phyloP scores from a whole-genome alignment of 2,113 vertebrate species.

The Zootoca vivipara region DNA sequence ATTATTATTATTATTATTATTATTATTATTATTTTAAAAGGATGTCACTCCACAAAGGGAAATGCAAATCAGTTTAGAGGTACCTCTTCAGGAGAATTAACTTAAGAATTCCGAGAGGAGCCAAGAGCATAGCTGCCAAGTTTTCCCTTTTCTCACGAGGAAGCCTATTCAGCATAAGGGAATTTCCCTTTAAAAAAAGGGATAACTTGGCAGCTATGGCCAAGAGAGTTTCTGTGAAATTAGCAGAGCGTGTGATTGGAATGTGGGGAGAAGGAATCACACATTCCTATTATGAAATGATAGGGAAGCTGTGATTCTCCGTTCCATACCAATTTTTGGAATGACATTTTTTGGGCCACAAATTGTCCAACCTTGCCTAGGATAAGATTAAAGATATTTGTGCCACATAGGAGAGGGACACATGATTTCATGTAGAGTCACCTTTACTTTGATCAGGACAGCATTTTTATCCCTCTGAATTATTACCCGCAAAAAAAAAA shows the following conservation, averaged over 20 bases:
- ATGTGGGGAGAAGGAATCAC: rapidly evolving
- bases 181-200: no score
- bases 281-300: not conserved
- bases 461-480: not conserved
- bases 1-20: no score
- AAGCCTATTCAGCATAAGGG: no score
- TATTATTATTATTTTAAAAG: no score
- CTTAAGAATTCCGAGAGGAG: not conserved
- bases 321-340: not conserved
- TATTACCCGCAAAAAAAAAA: not conserved
- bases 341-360: no score
- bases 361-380: no score
- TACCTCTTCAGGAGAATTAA: not conserved
- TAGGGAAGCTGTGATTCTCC: not conserved
- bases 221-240: not conserved
- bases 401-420: not conserved
- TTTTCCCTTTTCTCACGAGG: no score
- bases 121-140: no score
- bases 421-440: not conserved
- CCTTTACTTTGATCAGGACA: not conserved
- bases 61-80: not conserved
- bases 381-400: not conserved
- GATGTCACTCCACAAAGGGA: not conserved
- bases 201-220: no score
- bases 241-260: not conserved